These are phyloP conservation scores for Cordilura impudica DNA, from an alignment of 2,888 invertebrate species.

Conservation along the genomic window DNA sequence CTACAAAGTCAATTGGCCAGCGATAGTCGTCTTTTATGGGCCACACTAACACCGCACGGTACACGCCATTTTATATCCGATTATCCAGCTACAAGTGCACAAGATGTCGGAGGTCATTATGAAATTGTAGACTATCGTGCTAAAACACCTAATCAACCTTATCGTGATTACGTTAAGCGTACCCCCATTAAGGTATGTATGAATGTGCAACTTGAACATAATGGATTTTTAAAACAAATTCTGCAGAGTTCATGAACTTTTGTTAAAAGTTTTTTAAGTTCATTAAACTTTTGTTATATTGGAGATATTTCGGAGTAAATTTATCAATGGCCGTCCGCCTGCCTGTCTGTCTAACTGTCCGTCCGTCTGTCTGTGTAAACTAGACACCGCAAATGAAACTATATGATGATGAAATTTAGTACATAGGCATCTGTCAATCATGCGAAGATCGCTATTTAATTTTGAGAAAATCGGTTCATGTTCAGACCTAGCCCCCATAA, in stretches of 20 bases:
- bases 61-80: constrained; percentile 88
- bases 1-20: constrained; percentile 79
- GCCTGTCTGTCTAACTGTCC: no score
- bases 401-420: no score
- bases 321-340: no score
- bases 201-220: neutral
- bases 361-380: no score
- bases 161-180: constrained; percentile 74
- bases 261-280: neutral
- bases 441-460: no score
- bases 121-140: constrained; percentile 82
- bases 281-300: neutral
- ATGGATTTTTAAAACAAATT: neutral
- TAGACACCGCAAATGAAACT: no score
- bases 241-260: neutral
- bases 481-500: no score
- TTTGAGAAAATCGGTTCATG: no score
- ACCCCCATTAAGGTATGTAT: constrained; percentile 74
- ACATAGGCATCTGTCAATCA: no score
- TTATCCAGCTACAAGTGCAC: constrained; percentile 74
- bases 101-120: constrained; percentile 81
- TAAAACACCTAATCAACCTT: constrained; percentile 71
- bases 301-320: no score
- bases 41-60: constrained; percentile 89
- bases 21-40: constrained; percentile 88